Conservation (phyloP, 2,113 vertebrate genomes). For the Mirounga angustirostris region DNA sequence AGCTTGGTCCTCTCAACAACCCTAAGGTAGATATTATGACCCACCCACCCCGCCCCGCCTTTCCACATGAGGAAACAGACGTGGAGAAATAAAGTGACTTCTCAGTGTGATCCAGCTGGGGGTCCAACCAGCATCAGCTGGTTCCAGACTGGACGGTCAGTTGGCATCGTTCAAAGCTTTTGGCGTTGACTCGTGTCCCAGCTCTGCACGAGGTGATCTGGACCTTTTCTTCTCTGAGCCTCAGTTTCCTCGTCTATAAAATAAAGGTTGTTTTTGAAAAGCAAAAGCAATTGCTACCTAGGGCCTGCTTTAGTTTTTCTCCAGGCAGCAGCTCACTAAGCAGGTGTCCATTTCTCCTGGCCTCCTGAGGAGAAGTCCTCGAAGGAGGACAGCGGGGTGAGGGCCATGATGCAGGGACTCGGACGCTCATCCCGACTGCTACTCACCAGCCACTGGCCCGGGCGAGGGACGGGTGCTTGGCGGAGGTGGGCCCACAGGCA, state of each 20-base stretch:
- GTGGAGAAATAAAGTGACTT: not conserved
- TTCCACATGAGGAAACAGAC: not conserved
- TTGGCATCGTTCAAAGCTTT: not conserved
- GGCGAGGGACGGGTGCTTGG: not conserved
- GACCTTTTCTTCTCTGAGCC: not conserved
- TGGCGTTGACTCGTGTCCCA: not conserved
- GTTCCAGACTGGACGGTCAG: not conserved
- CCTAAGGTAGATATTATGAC: not conserved
- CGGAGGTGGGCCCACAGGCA: not conserved
- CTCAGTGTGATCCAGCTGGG: not conserved
- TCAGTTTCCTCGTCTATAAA: not conserved
- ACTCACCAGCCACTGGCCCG: not conserved
- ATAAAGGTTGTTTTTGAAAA: not conserved
- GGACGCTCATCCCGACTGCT: fast-evolving
- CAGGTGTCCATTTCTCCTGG: not conserved
- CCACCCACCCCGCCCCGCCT: not conserved
- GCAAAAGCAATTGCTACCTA: not conserved
- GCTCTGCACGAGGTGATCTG: not conserved
- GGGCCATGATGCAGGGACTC: not conserved
- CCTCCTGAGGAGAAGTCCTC: not conserved
- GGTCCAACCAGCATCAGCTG: not conserved
- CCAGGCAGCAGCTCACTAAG: not conserved
- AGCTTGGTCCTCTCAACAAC: not conserved
- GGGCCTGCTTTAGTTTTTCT: not conserved
- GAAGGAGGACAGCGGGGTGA: not conserved